Base-by-base conservation (phyloP, 2,113 vertebrate species). In the Pedionomus torquatus region DNA sequence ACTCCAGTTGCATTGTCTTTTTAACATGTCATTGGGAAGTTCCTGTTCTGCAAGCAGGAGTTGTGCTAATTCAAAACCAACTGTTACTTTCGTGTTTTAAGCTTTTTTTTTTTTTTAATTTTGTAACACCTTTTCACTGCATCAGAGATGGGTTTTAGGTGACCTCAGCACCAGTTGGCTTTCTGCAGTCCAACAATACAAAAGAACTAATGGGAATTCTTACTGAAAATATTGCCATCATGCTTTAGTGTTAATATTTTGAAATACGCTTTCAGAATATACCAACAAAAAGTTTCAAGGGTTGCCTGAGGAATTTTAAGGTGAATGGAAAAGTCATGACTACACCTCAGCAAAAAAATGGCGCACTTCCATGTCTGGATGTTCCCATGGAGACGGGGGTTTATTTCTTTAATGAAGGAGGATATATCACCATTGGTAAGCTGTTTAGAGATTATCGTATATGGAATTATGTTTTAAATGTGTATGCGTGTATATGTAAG, bases 281-380 rank as follows among this genome's bases (percentile, higher is more conserved):
- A 48, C 99, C 99, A 23, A 78, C 94, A 68, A 98, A 98, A 54
- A 98, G 98, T 90, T 98, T 99, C 91, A 98, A 98, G 25, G 99
- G 99, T 35, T 99, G 99, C 84, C 79, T 99, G 78, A 99, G 97
- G 75, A 98, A 99, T 95, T 99, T 99, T 65, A 98, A 98, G 93
- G 94, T 99, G 96, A 98, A 99, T 35, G 98, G 98, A 74, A 97
- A 97, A 10, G 84, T 87, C 33, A 95, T 99, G 96, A 96, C 92
- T 37, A 93, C 89, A 46, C 98, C 98, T 33, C 95, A 98, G 19
- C 79, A 92, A 30, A 99, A 98, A 79, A 93, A 91, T 11, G 99
- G 98, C 0, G 85, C 98, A 7, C 98, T 98, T 17, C 99, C 98
- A 37, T 99, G 99, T 95, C 97, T 98, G 51, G 98, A 98, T 44